These are phyloP conservation scores for Helobdella robusta DNA, from an alignment of 2,888 invertebrate species.

Conservation along the genomic window DNA sequence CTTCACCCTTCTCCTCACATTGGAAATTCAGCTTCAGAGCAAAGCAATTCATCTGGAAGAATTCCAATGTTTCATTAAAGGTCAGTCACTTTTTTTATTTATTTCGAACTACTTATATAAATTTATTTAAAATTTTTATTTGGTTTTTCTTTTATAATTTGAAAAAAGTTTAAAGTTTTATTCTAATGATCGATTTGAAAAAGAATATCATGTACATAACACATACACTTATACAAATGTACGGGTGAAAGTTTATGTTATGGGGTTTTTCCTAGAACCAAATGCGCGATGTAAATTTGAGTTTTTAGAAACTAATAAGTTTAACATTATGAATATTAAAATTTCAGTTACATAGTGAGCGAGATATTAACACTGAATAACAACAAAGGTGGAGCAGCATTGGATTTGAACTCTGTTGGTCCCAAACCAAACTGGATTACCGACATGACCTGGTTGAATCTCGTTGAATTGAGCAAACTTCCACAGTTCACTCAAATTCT, in stretches of 20 bases:
- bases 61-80: constrained; percentile 47
- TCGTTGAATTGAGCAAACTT: constrained; percentile 49
- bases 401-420: constrained; percentile 48
- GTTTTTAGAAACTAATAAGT: background rate
- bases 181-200: no score
- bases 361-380: no score
- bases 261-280: background rate
- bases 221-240: no score
- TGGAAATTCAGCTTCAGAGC: constrained; percentile 49
- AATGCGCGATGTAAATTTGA: background rate
- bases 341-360: no score
- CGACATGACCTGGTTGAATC: constrained; percentile 49
- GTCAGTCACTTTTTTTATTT: no score
- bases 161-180: no score
- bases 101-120: no score
- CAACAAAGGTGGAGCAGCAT: constrained; percentile 49
- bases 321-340: no score
- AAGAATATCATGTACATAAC: no score
- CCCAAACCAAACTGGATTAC: constrained; percentile 50
- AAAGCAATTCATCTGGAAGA: constrained; percentile 46
- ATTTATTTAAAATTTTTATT: no score
- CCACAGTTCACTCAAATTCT: constrained; percentile 50
- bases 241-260: no score
- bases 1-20: constrained; percentile 48
- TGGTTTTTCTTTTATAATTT: no score